A percentile compares a stretch with the other conserved stretches of the same genome.
Evolutionary conservation across 1,140 invertebrate species (phyloP).

Genomic region (Zophobas morio): DNA sequence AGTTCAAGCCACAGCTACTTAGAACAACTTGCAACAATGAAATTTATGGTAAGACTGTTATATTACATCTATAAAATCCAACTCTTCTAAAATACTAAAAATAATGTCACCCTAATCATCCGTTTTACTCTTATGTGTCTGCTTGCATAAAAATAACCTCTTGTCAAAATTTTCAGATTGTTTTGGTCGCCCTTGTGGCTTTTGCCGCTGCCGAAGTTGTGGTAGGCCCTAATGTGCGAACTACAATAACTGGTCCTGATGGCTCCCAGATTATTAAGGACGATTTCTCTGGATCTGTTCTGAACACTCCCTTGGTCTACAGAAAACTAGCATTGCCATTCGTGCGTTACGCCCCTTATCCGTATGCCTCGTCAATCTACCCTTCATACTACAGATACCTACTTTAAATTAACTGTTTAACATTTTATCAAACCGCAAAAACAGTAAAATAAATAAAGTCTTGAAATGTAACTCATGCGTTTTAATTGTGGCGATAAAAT

Average conservation of each 20-base stretch:
- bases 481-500: no score
- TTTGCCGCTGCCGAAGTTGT: slow-evolving; percentile 17
- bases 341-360: background rate
- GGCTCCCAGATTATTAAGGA: slow-evolving; percentile 32
- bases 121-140: background rate
- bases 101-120: background rate
- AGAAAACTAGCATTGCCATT: background rate
- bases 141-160: background rate
- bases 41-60: slow-evolving; percentile 10
- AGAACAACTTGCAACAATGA: slow-evolving; percentile 18
- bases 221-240: slow-evolving; percentile 12
- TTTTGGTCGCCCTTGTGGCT: slow-evolving; percentile 28
- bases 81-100: background rate
- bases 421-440: no score
- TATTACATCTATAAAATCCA: slow-evolving; percentile 4
- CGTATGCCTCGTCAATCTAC: background rate
- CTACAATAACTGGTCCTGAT: slow-evolving; percentile 39
- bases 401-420: no score
- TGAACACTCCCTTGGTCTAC: slow-evolving; percentile 5
- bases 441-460: no score
- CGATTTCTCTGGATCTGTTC: slow-evolving; percentile 6
- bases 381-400: slow-evolving; percentile 4
- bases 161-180: slow-evolving; percentile 26
- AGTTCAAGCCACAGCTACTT: slow-evolving; percentile 2
- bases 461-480: no score